Percentiles rank a stretch among this genome's conserved stretches.
Conservation (phyloP, 1,140 invertebrate genomes). For the Aphelenchoides fujianensis region DNA sequence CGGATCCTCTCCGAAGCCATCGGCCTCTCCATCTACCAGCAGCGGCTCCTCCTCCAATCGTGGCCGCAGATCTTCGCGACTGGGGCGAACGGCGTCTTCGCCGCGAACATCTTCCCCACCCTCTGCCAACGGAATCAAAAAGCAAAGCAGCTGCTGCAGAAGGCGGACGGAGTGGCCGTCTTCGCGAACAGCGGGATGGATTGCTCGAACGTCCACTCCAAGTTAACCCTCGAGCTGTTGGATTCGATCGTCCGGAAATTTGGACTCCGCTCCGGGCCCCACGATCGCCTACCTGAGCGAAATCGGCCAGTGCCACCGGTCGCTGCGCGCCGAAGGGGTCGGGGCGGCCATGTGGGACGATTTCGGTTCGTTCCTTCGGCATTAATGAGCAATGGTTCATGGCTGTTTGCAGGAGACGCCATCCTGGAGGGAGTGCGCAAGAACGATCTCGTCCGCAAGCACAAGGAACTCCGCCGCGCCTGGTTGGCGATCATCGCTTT, state of each 20-base stretch:
- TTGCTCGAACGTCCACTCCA: slow-evolving; percentile 46
- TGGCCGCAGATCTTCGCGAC: slow-evolving; percentile 56
- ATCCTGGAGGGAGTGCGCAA: slow-evolving; percentile 41
- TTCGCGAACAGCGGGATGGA: slow-evolving; percentile 46
- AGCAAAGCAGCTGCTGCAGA: slow-evolving; percentile 47
- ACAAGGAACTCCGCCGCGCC: slow-evolving; percentile 52
- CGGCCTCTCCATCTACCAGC: slow-evolving; percentile 47
- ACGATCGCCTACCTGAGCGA: slow-evolving; percentile 45
- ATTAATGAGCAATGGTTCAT: slow-evolving; percentile 18
- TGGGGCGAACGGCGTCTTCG: slow-evolving; percentile 46
- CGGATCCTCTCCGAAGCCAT: slow-evolving; percentile 38
- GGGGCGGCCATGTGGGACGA: slow-evolving; percentile 46
- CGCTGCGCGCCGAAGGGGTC: slow-evolving; percentile 44
- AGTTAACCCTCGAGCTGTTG: slow-evolving; percentile 48
- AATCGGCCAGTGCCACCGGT: slow-evolving; percentile 39
- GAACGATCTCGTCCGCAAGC: slow-evolving; percentile 47
- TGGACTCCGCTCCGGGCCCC: slow-evolving; percentile 36
- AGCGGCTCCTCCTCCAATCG: slow-evolving; percentile 48
- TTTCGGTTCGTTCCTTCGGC: slow-evolving; percentile 39
- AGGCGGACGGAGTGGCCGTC: slow-evolving; percentile 53
- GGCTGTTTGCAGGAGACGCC: slow-evolving; percentile 45
- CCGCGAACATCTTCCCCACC: slow-evolving; percentile 34
- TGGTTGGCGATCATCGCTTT: slow-evolving; percentile 54
- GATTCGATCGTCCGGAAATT: slow-evolving; percentile 43
- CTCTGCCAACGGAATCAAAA: slow-evolving; percentile 39